A percentile compares a stretch with the other conserved stretches of the same genome.
Evolutionary conservation across 2,888 invertebrate species (phyloP).

Genomic region (Morpho achilles): DNA sequence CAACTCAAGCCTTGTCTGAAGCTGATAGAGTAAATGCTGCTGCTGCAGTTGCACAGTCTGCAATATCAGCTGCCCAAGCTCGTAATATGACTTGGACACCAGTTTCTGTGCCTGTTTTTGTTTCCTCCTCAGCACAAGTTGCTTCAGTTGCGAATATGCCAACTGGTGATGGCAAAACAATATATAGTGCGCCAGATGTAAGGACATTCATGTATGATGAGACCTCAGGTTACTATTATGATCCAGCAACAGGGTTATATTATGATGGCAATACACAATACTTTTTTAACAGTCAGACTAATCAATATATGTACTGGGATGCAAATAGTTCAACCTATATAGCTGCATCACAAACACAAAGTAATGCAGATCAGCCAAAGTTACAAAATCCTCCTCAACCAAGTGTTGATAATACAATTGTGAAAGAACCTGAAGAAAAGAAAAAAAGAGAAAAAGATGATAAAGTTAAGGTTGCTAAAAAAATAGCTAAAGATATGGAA

Average conservation of each 20-base stretch:
- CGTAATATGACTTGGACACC: conserved; percentile 71
- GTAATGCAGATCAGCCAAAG: conserved; percentile 58
- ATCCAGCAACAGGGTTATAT: conserved; percentile 94
- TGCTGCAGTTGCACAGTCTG: conserved; percentile 93
- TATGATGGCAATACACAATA: conserved; percentile 98
- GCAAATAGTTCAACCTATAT: conserved; percentile 82
- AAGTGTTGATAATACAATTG: conserved; percentile 51
- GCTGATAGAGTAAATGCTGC: conserved; percentile 89
- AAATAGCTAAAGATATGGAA: conserved; percentile 93
- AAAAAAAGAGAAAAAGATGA: conserved; percentile 91
- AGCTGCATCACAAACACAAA: conserved; percentile 63
- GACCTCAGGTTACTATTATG: conserved; percentile 97
- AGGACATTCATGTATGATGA: conserved; percentile 96
- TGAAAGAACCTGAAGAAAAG: conserved; percentile 72
- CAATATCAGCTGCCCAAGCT: conserved; percentile 81
- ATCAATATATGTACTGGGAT: conserved; percentile 98
- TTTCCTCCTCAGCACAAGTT: conserved; percentile 57
- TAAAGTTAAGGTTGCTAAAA: conserved; percentile 98
- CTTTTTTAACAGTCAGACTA: conserved; percentile 95
- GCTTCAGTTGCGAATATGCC: conserved; percentile 68
- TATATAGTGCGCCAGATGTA: conserved; percentile 90
- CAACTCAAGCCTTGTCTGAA: conserved; percentile 83
- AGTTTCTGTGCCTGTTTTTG: conserved; percentile 73
- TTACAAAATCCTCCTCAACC: conserved; percentile 47
- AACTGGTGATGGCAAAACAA: conserved; percentile 82